phyloP scores from a whole-genome alignment of 2,888 invertebrate genomes.

The Tetropium fuscum region DNA sequence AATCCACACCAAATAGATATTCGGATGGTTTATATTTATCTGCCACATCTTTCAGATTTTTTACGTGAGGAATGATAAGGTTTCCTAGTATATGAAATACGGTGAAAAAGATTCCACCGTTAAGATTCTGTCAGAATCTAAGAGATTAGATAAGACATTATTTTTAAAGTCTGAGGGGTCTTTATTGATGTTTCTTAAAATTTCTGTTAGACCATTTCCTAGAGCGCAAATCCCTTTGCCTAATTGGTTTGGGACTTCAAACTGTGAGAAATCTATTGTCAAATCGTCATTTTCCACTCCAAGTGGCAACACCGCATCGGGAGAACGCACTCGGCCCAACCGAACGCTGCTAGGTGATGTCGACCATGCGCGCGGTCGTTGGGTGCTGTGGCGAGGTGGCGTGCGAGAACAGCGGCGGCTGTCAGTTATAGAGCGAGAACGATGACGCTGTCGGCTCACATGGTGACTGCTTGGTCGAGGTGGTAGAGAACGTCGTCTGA shows the following conservation, averaged over 20 bases:
- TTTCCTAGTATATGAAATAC: constrained; percentile 26
- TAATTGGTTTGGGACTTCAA: constrained; percentile 14
- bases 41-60: constrained; percentile 27
- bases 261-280: constrained; percentile 6
- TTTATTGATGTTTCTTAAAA: constrained; percentile 11
- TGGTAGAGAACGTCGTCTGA: neutral
- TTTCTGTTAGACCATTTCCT: neutral
- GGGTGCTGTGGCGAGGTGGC: neutral
- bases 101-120: constrained; percentile 35
- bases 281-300: neutral
- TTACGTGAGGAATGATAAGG: constrained; percentile 20
- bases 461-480: neutral
- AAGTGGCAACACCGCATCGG: constrained; percentile 4
- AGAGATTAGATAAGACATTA: constrained; percentile 1
- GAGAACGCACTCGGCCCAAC: neutral
- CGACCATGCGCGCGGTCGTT: too few relatives aligned
- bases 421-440: too few relatives aligned
- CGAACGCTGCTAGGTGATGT: neutral
- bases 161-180: neutral
- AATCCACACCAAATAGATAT: constrained; percentile 27
- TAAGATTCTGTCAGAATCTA: constrained; percentile 18
- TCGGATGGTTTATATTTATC: constrained; percentile 24
- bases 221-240: neutral
- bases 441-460: neutral
- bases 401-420: neutral